Percentiles rank a stretch among this genome's conserved stretches.
phyloP scores from a whole-genome alignment of 2,888 invertebrate genomes.

The Ectemnius continuus region DNA sequence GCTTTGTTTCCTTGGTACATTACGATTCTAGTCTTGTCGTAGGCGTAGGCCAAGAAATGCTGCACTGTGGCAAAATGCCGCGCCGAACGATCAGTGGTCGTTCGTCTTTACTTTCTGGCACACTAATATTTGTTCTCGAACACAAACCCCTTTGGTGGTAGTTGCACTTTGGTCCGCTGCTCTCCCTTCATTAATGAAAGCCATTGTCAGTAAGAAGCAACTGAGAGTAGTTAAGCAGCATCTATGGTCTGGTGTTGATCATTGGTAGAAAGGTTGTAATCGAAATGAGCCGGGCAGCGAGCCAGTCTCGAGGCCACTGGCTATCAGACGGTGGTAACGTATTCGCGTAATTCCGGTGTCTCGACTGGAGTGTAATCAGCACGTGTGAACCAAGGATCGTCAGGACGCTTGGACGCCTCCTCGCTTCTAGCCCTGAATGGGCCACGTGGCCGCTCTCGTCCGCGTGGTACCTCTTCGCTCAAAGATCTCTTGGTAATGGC shows the following conservation, averaged over 20 bases:
- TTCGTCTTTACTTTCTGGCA: conserved; percentile 2
- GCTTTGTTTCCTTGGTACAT: conserved; percentile 9
- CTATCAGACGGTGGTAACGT: conserved; percentile 74
- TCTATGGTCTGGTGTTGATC: no score
- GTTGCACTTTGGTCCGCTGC: conserved; percentile 6
- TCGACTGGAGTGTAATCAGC: conserved; percentile 43
- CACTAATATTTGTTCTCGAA: no score
- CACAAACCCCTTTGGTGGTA: not conserved
- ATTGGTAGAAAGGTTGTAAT: not conserved
- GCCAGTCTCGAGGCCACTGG: not conserved
- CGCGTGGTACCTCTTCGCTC: conserved; percentile 74
- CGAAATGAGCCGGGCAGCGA: not conserved
- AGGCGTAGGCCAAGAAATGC: conserved; percentile 61
- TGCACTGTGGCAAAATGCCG: conserved; percentile 23
- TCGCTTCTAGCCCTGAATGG: conserved; percentile 74
- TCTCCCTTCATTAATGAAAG: conserved; percentile 10
- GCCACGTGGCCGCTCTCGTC: conserved; percentile 63
- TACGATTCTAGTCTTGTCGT: conserved; percentile 42
- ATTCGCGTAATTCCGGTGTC: conserved; percentile 70
- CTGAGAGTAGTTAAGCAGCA: no score
- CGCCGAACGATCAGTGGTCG: conserved; percentile 2
- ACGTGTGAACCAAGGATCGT: conserved; percentile 69
- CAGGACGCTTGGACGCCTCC: conserved; percentile 68
- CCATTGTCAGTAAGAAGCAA: not conserved
- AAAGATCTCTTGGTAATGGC: conserved; percentile 72